These are phyloP conservation scores for Donacobius atricapilla DNA, from an alignment of 2,113 vertebrate species.

Conservation along the genomic window DNA sequence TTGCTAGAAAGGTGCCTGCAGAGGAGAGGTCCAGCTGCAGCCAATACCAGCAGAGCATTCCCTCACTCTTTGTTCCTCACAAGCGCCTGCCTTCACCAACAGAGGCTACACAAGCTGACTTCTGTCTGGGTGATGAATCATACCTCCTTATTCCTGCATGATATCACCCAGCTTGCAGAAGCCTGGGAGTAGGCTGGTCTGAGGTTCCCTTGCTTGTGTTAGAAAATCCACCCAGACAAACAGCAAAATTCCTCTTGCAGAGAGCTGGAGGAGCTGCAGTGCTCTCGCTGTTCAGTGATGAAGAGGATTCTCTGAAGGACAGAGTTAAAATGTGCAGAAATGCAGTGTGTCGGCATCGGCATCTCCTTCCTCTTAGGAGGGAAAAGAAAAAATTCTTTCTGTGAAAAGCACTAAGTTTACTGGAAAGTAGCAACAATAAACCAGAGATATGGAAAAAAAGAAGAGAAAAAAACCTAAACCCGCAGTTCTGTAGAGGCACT, in stretches of 20 bases:
- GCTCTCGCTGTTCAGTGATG: fast-evolving
- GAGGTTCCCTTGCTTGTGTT: background rate
- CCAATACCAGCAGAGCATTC: background rate
- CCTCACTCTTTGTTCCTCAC: background rate
- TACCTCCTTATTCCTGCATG: conserved; percentile 40
- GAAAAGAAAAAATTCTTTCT: background rate
- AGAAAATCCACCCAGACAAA: background rate
- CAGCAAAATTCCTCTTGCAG: background rate
- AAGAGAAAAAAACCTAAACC: fast-evolving
- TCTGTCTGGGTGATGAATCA: conserved; percentile 45
- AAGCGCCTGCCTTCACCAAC: background rate
- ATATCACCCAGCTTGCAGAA: conserved; percentile 12
- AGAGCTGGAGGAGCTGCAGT: background rate
- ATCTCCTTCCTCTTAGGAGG: background rate
- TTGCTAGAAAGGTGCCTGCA: background rate
- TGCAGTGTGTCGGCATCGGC: fast-evolving
- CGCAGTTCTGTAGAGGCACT: background rate
- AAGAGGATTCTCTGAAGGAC: background rate
- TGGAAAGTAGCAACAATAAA: background rate
- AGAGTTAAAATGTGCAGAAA: background rate
- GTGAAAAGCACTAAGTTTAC: background rate
- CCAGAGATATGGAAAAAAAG: background rate
- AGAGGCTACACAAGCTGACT: background rate
- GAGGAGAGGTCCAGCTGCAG: background rate
- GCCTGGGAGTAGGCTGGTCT: background rate